phyloP scores from a whole-genome alignment of 2,797 vertebrate genomes.

The Sebastolobus alascanus region DNA sequence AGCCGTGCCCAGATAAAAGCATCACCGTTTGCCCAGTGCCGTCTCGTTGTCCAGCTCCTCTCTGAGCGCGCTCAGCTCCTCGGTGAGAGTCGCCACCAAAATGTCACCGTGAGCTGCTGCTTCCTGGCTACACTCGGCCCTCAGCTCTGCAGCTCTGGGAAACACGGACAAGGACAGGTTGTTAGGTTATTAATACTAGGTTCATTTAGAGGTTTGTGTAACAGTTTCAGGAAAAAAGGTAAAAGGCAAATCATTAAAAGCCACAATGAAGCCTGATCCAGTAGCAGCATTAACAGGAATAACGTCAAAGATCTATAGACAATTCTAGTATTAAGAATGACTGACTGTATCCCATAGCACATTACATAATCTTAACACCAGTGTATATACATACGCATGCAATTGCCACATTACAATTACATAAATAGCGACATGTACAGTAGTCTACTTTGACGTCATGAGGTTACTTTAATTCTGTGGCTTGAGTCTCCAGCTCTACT shows the following conservation, averaged over 20 bases:
- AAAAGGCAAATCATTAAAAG: conserved; percentile 6
- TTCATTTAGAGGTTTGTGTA: not conserved
- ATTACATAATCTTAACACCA: not conserved
- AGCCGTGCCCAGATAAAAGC: not conserved
- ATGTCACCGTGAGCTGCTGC: conserved; percentile 85
- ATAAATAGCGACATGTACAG: not conserved
- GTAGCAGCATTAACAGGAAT: not conserved
- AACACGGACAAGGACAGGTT: conserved; percentile 8
- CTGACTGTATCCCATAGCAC: not conserved
- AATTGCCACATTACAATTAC: not conserved
- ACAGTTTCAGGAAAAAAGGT: not conserved
- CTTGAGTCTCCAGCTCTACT: conserved; percentile 88
- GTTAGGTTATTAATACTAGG: not conserved
- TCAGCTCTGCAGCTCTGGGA: conserved; percentile 87
- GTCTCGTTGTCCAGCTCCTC: conserved; percentile 84
- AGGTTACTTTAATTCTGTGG: conserved; percentile 89
- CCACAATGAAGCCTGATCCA: not conserved
- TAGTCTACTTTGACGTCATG: not conserved
- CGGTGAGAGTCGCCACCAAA: conserved; percentile 81
- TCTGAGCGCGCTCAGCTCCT: conserved; percentile 85
- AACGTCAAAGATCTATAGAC: not conserved
- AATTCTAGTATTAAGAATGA: not conserved
- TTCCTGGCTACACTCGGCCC: conserved; percentile 85
- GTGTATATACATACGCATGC: not conserved
- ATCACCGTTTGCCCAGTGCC: conserved; percentile 87